These are phyloP conservation scores for Phaonia tiefii DNA, from an alignment of 2,888 invertebrate species.

Conservation along the genomic window DNA sequence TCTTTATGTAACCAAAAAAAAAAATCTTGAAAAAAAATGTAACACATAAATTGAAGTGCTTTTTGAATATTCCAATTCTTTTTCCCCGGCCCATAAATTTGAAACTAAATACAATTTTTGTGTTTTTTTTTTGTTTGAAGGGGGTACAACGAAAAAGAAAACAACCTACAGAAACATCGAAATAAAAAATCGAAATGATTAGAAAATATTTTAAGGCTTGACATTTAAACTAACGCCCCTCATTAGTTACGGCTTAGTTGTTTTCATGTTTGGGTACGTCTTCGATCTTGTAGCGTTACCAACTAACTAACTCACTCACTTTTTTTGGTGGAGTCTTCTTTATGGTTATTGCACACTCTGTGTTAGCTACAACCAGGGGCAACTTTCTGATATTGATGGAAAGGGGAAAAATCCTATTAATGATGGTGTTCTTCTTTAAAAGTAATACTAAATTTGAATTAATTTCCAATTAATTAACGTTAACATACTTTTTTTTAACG, in stretches of 20 bases:
- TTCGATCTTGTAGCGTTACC: no score
- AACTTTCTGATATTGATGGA: no score
- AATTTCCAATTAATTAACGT: slow-evolving; percentile 41
- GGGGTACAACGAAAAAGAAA: neutral
- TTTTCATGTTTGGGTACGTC: no score
- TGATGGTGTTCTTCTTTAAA: neutral
- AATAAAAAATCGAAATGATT: neutral
- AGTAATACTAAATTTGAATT: slow-evolving; percentile 26
- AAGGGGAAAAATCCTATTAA: no score
- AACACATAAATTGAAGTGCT: slow-evolving; percentile 11
- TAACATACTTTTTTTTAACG: slow-evolving; percentile 16
- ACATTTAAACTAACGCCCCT: slow-evolving; percentile 68
- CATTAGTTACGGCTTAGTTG: slow-evolving; percentile 57
- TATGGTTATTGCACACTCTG: neutral
- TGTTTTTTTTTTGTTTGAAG: neutral
- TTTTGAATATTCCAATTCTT: slow-evolving; percentile 5
- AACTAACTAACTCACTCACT: neutral
- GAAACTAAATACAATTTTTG: slow-evolving; percentile 4
- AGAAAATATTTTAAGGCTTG: slow-evolving; percentile 43
- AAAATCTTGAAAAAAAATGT: no score
- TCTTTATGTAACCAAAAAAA: no score
- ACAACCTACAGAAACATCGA: neutral
- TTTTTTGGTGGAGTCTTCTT: neutral
- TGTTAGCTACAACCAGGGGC: no score
- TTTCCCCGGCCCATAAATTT: slow-evolving; percentile 37